A percentile compares a stretch with the other conserved stretches of the same genome.
Conservation (phyloP, 2,888 invertebrate genomes). For the Pseudococcus jackbeardsleyi region DNA sequence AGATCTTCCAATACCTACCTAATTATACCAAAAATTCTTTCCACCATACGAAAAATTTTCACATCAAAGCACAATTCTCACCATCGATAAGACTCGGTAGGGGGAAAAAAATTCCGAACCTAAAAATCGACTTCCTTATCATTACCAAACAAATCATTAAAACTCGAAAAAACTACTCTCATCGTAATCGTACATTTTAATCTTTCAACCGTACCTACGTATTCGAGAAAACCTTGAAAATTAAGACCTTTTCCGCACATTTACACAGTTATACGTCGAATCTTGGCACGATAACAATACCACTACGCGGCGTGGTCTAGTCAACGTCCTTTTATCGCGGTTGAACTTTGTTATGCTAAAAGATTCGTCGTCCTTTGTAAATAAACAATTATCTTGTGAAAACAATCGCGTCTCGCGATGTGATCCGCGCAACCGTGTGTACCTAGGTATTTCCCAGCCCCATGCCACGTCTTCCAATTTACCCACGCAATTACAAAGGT, state of each 20-base stretch:
- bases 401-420: neutral
- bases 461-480: neutral
- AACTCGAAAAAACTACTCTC: too few species aligned
- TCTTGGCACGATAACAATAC: neutral
- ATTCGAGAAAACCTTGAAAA: neutral
- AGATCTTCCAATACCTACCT: too few species aligned
- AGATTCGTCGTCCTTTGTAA: neutral
- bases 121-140: too few species aligned
- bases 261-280: neutral
- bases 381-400: slow-evolving; percentile 2
- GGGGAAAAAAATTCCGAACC: too few species aligned
- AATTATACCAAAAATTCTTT: too few species aligned
- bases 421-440: neutral
- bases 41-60: too few species aligned
- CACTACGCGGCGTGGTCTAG: neutral
- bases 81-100: too few species aligned
- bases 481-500: neutral
- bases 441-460: neutral
- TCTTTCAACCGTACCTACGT: too few species aligned
- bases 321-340: slow-evolving; percentile 1
- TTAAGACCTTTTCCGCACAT: neutral
- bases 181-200: too few species aligned
- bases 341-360: slow-evolving; percentile 3
- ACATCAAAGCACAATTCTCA: too few species aligned
- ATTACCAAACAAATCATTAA: too few species aligned